Evolutionary conservation across 2,797 vertebrate species (phyloP).

Genomic region (Scolopax bukidnonensis): DNA sequence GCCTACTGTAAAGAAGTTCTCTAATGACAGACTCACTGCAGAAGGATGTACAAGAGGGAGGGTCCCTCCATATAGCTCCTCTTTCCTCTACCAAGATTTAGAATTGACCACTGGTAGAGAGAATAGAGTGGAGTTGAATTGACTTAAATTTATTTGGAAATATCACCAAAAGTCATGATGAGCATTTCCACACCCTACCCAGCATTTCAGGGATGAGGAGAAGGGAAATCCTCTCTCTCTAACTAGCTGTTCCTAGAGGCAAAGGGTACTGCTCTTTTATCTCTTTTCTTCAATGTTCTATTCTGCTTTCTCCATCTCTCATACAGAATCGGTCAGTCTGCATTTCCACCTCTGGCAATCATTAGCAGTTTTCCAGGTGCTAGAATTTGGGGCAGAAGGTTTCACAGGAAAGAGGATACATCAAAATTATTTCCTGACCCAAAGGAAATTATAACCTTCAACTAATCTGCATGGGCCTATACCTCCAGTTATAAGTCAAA

Average conservation of each 20-base stretch:
- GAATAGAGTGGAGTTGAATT: neutral
- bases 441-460: neutral
- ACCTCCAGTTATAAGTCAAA: neutral
- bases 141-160: neutral
- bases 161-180: neutral
- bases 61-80: neutral
- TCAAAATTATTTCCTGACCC: neutral
- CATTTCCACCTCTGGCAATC: neutral
- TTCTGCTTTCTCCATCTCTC: neutral
- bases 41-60: neutral
- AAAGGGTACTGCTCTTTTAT: neutral
- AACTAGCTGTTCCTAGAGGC: neutral
- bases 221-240: neutral
- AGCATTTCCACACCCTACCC: neutral
- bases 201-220: neutral
- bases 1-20: neutral
- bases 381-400: neutral
- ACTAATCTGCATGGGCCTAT: neutral
- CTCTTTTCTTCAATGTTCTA: neutral
- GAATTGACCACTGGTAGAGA: neutral
- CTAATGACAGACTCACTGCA: neutral
- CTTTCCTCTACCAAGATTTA: neutral
- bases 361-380: neutral
- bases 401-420: neutral
- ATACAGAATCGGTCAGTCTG: neutral